Conservation (phyloP, 2,113 vertebrate genomes). For the Dipodomys merriami region DNA sequence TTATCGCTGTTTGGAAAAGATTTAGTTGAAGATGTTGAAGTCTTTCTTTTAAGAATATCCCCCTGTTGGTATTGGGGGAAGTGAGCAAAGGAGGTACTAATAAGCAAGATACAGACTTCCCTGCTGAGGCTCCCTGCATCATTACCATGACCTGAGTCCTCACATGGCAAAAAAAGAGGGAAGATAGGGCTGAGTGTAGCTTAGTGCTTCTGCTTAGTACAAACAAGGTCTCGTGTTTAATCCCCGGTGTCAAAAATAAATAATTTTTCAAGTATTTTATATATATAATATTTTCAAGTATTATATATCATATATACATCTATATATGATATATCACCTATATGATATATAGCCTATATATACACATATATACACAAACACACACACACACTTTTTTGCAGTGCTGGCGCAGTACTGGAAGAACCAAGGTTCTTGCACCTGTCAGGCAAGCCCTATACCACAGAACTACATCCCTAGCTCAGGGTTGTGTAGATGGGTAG, state of each 20-base stretch:
- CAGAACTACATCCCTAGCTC: background rate
- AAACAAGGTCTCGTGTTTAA: background rate
- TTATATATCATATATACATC: too few relatives aligned
- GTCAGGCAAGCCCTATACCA: background rate
- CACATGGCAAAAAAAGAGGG: background rate
- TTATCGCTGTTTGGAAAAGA: slow-evolving; percentile 62
- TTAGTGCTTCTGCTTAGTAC: background rate
- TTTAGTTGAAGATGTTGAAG: slow-evolving; percentile 46
- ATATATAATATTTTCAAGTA: too few relatives aligned
- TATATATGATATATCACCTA: too few relatives aligned
- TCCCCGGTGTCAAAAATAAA: background rate
- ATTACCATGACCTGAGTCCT: background rate
- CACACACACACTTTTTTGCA: background rate
- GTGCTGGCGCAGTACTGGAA: background rate
- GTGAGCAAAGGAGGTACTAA: background rate
- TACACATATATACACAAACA: too few relatives aligned
- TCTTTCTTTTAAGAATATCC: slow-evolving; percentile 67
- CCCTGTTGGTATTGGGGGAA: background rate
- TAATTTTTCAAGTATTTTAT: too few relatives aligned
- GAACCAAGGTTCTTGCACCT: too few relatives aligned
- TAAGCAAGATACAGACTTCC: background rate
- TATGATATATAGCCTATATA: too few relatives aligned
- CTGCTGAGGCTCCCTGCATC: background rate
- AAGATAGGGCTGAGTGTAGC: background rate
- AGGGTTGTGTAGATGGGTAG: too few relatives aligned